phyloP scores from a whole-genome alignment of 2,888 invertebrate species.

The Lasioglossum pauxillum region DNA sequence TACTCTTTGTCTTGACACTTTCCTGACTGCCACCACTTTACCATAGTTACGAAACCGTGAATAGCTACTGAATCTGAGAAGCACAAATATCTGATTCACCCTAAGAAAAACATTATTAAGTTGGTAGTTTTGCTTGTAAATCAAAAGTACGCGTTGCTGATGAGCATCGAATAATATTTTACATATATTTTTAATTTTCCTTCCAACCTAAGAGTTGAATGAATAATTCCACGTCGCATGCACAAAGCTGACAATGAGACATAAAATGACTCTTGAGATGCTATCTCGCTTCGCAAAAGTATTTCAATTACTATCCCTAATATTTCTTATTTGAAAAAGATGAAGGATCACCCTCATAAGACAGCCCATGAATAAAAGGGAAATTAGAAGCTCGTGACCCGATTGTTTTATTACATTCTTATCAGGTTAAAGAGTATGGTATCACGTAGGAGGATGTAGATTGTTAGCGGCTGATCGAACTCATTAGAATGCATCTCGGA shows the following conservation, averaged over 20 bases:
- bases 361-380: neutral
- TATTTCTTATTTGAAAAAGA: neutral
- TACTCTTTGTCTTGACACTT: no score
- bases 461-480: neutral
- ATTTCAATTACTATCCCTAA: neutral
- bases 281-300: neutral
- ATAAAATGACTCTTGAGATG: neutral
- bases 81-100: no score
- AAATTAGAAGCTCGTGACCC: neutral
- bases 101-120: no score
- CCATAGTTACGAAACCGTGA: no score
- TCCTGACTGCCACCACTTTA: no score
- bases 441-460: neutral
- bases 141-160: no score
- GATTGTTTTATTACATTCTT: neutral
- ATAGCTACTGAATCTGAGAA: no score
- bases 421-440: neutral
- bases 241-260: neutral
- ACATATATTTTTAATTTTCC: no score
- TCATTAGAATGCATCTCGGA: slow-evolving; percentile 1
- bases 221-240: neutral
- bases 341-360: neutral
- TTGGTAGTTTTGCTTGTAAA: no score
- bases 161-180: no score
- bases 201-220: no score